A percentile compares a stretch with the other conserved stretches of the same genome.
phyloP scores from a whole-genome alignment of 2,797 vertebrate genomes.

The Xiphophorus birchmanni region DNA sequence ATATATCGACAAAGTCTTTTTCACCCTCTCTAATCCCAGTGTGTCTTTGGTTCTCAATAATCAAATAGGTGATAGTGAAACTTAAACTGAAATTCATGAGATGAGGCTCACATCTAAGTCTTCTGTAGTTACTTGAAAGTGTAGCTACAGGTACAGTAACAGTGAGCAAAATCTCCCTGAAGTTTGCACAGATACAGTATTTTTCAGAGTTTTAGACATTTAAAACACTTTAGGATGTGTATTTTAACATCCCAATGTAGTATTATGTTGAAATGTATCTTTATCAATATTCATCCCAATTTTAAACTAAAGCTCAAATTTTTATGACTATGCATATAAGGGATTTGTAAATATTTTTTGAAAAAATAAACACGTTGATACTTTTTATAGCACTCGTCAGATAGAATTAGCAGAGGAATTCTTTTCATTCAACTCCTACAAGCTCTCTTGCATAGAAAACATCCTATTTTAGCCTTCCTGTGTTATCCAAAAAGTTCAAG shows the following conservation, averaged over 20 bases:
- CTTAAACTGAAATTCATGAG: not conserved
- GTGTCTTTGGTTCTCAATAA: not conserved
- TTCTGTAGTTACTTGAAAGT: not conserved
- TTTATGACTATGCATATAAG: not conserved
- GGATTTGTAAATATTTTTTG: not conserved
- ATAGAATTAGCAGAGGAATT: slow-evolving; percentile 13
- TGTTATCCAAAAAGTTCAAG: not conserved
- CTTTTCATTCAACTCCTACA: slow-evolving; percentile 26
- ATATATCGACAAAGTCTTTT: slow-evolving; percentile 9
- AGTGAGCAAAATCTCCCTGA: not conserved
- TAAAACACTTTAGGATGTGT: not conserved
- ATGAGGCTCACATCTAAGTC: not conserved
- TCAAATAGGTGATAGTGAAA: not conserved
- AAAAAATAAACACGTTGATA: not conserved
- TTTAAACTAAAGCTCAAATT: not conserved
- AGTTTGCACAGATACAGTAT: not conserved
- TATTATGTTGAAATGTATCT: not conserved
- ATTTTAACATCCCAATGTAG: not conserved
- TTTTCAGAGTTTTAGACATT: not conserved
- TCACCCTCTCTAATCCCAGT: not conserved
- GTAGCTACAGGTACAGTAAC: not conserved
- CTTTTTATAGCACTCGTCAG: not conserved
- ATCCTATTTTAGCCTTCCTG: slow-evolving; percentile 19
- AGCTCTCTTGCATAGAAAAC: not conserved
- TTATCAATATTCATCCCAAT: not conserved